Evolutionary conservation across 2,888 invertebrate genomes (phyloP), one percentile per base, ranked within the genome.

Genomic region (Achlya flavicornis): DNA sequence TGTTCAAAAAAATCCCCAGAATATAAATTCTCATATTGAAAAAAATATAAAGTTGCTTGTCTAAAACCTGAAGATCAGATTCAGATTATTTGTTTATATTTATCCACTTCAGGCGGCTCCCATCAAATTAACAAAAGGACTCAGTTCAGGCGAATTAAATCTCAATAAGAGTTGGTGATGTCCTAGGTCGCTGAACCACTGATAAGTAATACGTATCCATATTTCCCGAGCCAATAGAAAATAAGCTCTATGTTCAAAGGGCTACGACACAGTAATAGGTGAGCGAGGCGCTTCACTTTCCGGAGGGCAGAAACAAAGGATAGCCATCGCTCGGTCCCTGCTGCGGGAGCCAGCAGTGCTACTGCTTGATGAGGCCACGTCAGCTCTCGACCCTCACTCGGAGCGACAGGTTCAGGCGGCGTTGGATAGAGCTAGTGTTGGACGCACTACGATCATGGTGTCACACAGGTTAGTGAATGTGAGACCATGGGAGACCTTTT

Each of bases 231-330:
- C 14, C 5, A 43, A 12, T 43, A 14, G 4, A 5, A 43, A 43
- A 43, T 14, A 43, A 11, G 7, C 11, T 59, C 33, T 19, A 16
- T 72, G 71, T 7, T 7, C 48, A 2, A 67, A 96, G 94, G 96
- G 96, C 19, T 97, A 97, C 79, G 95, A 97, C 58, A 97, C 97
- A 4, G 84, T 96, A 73, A 97, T 97, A 62, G 97, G 97, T 0
- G 97, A 97, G 79, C 93, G 96, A 61, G 97, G 97, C 0, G 96
- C 96, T 0, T 97, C 97, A 68, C 90, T 97, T 61, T 97, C 97
- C 3, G 97, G 97, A 0, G 97, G 97, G 0, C 97, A 97, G 85
- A 97, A 97, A 79, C 97, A 97, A 83, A 94, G 97, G 64, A 96
- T 97, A 61, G 97, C 97, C 8, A 97, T 98, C 67, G 98, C 98